Conservation (phyloP, 1,140 invertebrate genomes). For the Drosophila pseudoobscura region DNA sequence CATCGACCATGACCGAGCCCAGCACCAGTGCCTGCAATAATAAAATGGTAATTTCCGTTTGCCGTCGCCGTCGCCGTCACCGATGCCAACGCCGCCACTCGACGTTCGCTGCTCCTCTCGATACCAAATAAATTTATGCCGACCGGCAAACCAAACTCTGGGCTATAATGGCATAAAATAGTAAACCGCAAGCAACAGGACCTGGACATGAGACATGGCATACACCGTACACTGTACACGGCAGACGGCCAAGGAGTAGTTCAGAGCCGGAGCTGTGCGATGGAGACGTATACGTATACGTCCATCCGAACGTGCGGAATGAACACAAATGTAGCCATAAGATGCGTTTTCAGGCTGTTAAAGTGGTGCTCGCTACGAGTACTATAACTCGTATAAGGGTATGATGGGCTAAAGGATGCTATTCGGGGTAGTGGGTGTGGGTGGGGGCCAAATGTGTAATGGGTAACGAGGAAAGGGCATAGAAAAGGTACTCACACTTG, state of each 20-base stretch:
- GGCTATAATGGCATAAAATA: constrained; percentile 72
- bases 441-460: too few species aligned
- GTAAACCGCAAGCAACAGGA: constrained; percentile 65
- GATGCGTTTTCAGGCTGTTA: constrained; percentile 41
- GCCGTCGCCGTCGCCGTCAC: constrained; percentile 24
- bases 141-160: constrained; percentile 64
- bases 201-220: constrained; percentile 16
- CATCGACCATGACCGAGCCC: constrained; percentile 9
- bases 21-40: constrained; percentile 59
- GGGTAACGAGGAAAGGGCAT: too few species aligned
- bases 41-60: constrained; percentile 79
- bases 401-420: background rate
- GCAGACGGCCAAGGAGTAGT: constrained; percentile 5
- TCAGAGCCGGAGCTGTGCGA: constrained; percentile 1
- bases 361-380: background rate
- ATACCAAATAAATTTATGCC: constrained; percentile 71
- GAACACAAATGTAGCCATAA: constrained; percentile 56
- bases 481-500: too few species aligned
- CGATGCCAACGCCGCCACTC: background rate
- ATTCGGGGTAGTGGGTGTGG: background rate
- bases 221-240: constrained; percentile 10
- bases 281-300: constrained; percentile 21
- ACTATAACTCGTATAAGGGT: background rate
- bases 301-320: constrained; percentile 46
- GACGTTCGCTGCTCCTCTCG: constrained; percentile 12